phyloP scores from a whole-genome alignment of 2,797 vertebrate genomes.

The Brachyalestes nurse region DNA sequence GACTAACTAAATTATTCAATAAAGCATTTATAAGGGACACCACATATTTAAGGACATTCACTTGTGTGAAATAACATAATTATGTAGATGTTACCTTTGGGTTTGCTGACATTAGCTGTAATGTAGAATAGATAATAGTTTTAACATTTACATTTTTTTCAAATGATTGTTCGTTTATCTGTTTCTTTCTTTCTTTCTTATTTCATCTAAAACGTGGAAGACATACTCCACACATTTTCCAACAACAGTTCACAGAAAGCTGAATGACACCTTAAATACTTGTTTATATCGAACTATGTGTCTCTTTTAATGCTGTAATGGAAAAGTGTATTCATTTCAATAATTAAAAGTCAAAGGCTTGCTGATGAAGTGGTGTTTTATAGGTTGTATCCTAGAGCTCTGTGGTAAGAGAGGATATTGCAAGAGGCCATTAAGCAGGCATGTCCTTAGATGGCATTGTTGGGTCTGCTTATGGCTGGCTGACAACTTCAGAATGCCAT shows the following conservation, averaged over 20 bases:
- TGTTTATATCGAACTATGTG: neutral
- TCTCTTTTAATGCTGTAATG: neutral
- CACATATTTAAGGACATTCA: neutral
- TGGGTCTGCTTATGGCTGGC: conserved; percentile 56
- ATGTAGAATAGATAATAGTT: too few species aligned
- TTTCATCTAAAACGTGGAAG: neutral
- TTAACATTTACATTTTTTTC: too few species aligned
- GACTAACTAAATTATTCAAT: too few species aligned
- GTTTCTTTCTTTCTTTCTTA: too few species aligned
- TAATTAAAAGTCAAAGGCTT: conserved; percentile 31
- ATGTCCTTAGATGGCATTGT: conserved; percentile 54
- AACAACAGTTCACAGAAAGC: neutral
- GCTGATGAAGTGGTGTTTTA: neutral
- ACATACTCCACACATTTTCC: too few species aligned
- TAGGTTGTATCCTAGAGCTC: neutral
- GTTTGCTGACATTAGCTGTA: neutral
- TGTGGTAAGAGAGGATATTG: neutral
- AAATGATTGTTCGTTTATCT: too few species aligned
- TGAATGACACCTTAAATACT: neutral
- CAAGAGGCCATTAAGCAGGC: neutral
- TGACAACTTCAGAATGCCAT: conserved; percentile 55
- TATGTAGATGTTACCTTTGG: neutral
- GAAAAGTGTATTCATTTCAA: conserved; percentile 48
- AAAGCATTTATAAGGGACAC: too few species aligned
- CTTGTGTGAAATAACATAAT: neutral